Conservation (phyloP, 1,140 invertebrate genomes). For the Drosophila bifasciata region DNA sequence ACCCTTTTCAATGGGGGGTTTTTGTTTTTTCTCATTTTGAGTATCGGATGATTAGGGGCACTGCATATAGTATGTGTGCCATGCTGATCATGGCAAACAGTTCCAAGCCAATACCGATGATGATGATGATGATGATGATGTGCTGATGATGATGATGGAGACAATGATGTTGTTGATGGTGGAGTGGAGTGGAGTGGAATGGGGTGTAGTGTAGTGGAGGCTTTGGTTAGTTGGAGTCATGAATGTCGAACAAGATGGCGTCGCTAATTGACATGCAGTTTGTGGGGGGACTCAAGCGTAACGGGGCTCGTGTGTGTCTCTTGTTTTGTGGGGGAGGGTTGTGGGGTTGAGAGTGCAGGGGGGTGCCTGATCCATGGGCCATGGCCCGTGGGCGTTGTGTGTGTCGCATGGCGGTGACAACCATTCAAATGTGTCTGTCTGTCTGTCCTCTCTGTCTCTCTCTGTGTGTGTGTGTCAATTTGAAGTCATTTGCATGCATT, state of each 20-base stretch:
- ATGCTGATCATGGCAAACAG: slow-evolving; percentile 19
- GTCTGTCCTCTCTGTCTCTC: too few relatives aligned
- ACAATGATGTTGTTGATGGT: slow-evolving; percentile 3
- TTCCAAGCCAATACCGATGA: slow-evolving; percentile 1
- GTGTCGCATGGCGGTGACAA: slow-evolving; percentile 32
- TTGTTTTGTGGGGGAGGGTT: not conserved
- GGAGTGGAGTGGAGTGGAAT: too few relatives aligned
- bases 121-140: slow-evolving; percentile 16
- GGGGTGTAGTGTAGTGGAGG: too few relatives aligned
- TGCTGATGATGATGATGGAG: not conserved
- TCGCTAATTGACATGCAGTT: slow-evolving; percentile 68
- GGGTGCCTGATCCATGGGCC: slow-evolving; percentile 1
- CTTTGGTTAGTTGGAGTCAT: slow-evolving; percentile 59
- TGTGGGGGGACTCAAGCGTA: slow-evolving; percentile 61
- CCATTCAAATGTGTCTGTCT: too few relatives aligned
- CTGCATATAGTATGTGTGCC: not conserved
- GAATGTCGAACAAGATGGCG: slow-evolving; percentile 66
- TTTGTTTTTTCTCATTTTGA: slow-evolving; percentile 32
- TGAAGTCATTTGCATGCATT: slow-evolving; percentile 80
- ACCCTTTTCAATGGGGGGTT: too few relatives aligned
- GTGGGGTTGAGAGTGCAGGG: not conserved
- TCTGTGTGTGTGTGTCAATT: slow-evolving; percentile 52
- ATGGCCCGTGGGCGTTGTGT: slow-evolving; percentile 1
- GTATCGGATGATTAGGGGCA: slow-evolving; percentile 42
- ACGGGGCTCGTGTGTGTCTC: slow-evolving; percentile 27